phyloP scores from a whole-genome alignment of 2,888 invertebrate genomes.

The Carabus problematicus region DNA sequence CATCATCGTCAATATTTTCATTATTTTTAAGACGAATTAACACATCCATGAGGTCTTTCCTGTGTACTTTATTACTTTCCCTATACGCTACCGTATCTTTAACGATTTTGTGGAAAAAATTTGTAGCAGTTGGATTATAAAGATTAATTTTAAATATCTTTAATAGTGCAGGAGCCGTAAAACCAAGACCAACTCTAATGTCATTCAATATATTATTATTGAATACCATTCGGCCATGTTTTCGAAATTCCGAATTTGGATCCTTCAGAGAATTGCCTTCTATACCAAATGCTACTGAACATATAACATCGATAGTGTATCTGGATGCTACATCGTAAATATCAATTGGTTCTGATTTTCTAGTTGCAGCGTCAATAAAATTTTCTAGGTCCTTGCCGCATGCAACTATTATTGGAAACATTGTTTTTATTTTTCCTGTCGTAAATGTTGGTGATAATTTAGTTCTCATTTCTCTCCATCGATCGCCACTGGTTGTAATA shows the following conservation, averaged over 20 bases:
- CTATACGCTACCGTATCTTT: too few species aligned
- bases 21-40: not conserved
- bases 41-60: too few species aligned
- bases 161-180: constrained; percentile 9
- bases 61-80: too few species aligned
- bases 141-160: constrained; percentile 30
- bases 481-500: constrained; percentile 56
- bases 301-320: too few species aligned
- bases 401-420: too few species aligned
- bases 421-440: constrained; percentile 59
- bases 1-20: constrained; percentile 12
- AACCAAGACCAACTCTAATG: not conserved
- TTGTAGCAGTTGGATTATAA: constrained; percentile 42
- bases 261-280: too few species aligned
- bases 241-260: constrained; percentile 50
- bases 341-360: constrained; percentile 40
- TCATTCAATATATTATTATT: constrained; percentile 45
- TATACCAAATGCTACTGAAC: too few species aligned
- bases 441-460: constrained; percentile 62
- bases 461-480: constrained; percentile 60
- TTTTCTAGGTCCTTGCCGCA: constrained; percentile 51
- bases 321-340: too few species aligned
- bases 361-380: constrained; percentile 44
- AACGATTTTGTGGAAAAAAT: constrained; percentile 46
- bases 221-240: constrained; percentile 49